Evolutionary conservation across 2,888 invertebrate genomes (phyloP), one percentile per base, ranked within the genome.

Genomic region (Camponotus fellah): DNA sequence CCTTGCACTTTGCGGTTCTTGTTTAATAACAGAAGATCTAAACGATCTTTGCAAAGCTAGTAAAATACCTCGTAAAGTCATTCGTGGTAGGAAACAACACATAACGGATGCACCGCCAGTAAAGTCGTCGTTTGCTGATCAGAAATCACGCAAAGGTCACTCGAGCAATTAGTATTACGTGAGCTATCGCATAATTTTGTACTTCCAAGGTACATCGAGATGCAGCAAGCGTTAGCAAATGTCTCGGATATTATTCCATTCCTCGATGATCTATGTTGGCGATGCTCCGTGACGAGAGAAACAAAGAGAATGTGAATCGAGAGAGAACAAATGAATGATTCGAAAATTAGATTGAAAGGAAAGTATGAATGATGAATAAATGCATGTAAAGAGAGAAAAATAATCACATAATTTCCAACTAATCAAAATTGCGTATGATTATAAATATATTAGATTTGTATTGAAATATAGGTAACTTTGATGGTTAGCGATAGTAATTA

Each of bases 111-210:
- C 60, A 60, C 62, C 69, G 64, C 40, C 37, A 37, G 32, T 40
- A 60, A 34, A 84, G 83, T 85, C 85, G 84, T 83, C 79, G 49
- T 53, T 53, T n/a, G 17, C 76, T 79, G 75, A 79, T 87, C 79
- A 37, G 12, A 87, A 76, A 91, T 91, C 93, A 93, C 92, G 93
- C 93, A 93, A 93, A 93, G 93, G 93, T 93, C 91, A 90, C 64
- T 86, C 83, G 80, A 84, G 88, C 91, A 92, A 93, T 92, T 92
- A 91, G 88, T 85, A 88, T 87, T 90, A 90, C 87, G 46, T 71
- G 76, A 76, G 82, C 85, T 89, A 89, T 88, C 89, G 58, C 88
- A 87, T 88, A 46, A 90, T 90, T 89, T 76, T 83, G 80, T 77
- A 85, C 68, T 76, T 83, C 56, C 84, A 84, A 75, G 84, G 80